Conservation (phyloP, 64 coral and sea anemone species). For the Porites lutea region DNA sequence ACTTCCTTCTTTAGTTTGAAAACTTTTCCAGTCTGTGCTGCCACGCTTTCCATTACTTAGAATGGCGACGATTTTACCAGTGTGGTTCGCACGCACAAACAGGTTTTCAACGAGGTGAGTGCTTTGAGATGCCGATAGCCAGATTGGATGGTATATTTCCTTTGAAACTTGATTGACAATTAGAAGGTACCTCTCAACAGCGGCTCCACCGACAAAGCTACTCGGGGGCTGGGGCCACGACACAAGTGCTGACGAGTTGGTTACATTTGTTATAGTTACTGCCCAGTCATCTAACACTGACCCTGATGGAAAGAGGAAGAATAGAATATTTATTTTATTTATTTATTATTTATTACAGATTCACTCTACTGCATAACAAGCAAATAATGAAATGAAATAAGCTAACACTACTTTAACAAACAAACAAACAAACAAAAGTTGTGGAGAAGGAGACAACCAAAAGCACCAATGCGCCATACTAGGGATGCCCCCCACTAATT, state of each 20-base stretch:
- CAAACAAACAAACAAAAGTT: too few relatives aligned
- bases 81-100: not conserved
- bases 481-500: too few relatives aligned
- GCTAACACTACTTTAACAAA: too few relatives aligned
- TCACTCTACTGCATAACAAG: too few relatives aligned
- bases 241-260: not conserved
- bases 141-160: not conserved
- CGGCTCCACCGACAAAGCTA: not conserved
- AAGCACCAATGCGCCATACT: too few relatives aligned
- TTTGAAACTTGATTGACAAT: not conserved
- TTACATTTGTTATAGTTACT: not conserved
- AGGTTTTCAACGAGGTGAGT: not conserved
- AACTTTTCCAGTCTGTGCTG: not conserved
- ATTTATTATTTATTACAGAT: too few relatives aligned
- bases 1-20: constrained; percentile 30
- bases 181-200: not conserved
- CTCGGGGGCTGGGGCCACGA: not conserved
- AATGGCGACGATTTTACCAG: not conserved
- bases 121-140: not conserved
- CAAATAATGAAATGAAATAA: too few relatives aligned
- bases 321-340: too few relatives aligned
- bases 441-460: too few relatives aligned
- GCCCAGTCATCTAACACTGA: not conserved
- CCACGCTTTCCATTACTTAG: constrained; percentile 6
- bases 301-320: not conserved